Percentiles rank a stretch among this genome's conserved stretches.
phyloP scores from a whole-genome alignment of 2,113 vertebrate genomes.

The Ceyx margarethae region DNA sequence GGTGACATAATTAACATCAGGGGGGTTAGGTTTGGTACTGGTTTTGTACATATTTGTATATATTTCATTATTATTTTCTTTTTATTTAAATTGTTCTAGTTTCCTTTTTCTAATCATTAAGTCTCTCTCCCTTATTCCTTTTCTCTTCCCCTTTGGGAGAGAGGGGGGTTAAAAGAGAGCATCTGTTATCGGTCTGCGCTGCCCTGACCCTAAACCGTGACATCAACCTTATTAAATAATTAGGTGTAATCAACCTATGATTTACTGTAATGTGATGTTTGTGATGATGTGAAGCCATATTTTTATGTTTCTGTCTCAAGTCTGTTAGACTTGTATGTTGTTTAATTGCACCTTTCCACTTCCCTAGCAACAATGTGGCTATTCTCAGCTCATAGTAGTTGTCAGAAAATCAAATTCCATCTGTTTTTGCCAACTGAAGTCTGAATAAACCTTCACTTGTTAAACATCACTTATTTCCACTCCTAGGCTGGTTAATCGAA shows the following conservation, averaged over 20 bases:
- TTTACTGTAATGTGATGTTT: neutral
- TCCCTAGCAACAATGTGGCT: conserved; percentile 37
- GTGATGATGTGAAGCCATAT: neutral
- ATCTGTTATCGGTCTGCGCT: no score
- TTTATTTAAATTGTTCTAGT: no score
- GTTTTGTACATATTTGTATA: no score
- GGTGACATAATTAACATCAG: no score
- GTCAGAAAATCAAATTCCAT: conserved; percentile 5
- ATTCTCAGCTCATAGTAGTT: neutral
- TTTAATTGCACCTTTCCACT: neutral
- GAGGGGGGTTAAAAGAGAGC: no score
- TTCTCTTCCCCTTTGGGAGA: no score
- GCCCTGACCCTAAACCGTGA: no score
- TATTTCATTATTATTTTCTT: no score
- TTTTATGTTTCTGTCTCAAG: neutral
- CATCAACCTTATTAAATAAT: neutral
- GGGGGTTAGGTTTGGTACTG: no score
- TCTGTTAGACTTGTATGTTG: neutral
- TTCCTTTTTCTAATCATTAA: no score
- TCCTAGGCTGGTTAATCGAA: neutral
- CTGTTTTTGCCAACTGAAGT: conserved; percentile 17
- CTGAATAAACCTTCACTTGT: neutral
- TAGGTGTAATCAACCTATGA: neutral
- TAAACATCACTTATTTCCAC: neutral
- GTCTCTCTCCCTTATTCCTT: no score